Conservation (phyloP, 2,797 vertebrate genomes). For the Antrozous pallidus region DNA sequence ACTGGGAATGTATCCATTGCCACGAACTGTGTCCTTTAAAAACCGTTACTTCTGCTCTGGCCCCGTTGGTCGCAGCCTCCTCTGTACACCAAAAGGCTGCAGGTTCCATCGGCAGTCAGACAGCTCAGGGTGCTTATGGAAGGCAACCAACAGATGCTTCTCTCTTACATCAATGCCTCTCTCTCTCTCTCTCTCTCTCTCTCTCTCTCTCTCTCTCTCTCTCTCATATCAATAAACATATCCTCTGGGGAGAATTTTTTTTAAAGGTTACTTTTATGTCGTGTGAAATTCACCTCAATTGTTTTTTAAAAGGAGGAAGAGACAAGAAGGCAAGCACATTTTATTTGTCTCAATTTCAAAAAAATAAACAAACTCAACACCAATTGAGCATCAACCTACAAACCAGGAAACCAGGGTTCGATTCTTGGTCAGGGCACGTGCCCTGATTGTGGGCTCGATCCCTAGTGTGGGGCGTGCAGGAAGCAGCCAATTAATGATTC, state of each 20-base stretch:
- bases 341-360: neutral
- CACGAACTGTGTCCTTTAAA: neutral
- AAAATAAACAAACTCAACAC: neutral
- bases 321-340: neutral
- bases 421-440: no score
- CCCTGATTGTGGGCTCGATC: no score
- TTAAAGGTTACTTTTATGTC: neutral
- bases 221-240: neutral
- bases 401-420: no score
- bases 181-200: no score
- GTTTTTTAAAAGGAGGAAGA: neutral
- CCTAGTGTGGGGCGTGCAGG: no score
- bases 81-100: neutral
- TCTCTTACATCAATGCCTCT: neutral
- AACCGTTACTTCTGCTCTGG: neutral
- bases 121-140: neutral
- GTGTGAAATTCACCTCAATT: neutral
- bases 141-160: neutral
- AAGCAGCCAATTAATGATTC: no score
- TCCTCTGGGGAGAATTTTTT: neutral
- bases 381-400: no score
- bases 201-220: no score
- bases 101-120: neutral
- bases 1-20: no score
- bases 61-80: neutral